Evolutionary conservation across 2,888 invertebrate genomes (phyloP), one percentile per base, ranked within the genome.

Genomic region (Pyrocoelia pectoralis): DNA sequence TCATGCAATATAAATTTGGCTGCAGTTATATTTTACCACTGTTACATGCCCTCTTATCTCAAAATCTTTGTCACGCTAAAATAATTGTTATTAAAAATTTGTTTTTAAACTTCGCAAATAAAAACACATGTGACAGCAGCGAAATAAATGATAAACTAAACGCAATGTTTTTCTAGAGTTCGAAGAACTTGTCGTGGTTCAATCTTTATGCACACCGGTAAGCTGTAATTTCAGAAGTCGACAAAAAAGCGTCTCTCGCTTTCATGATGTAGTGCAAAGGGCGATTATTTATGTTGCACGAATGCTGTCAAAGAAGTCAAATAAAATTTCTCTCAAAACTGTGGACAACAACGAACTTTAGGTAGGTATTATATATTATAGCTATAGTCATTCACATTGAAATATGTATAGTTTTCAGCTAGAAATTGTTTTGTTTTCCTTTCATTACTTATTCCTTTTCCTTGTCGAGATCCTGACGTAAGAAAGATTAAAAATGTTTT

Each of bases 1-100:
- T 15, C 58, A 46, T 46, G 52, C 52, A 29, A 41, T 19, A 50
- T 56, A 52, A 54, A 57, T 62, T 53, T 53, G 38, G 56, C 24
- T 62, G 62, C 56, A 62, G 52, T 55, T 61, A 61, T 61, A 56
- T 67, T 68, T 68, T 60, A 61, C 57, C 55, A 56, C 55, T 46
- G 66, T 72, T 64, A 69, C 69, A 70, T 69, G 70, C 63, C 55
- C 17, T 33, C 61, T 66, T 71, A 72, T 72, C 70, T 69, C 33
- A 51, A 69, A 24, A 24, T 24, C 67, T 68, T 70, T 68, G 68
- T 68, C 72, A 72, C 72, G 72, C 65, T 62, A 68, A 67, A 70
- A 66, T 65, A 58, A 67, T 66, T 65, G 62, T 64, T 68, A 69
- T 68, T 69, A 68, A 65, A 66, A 68, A 65, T 67, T 64, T 58